Conservation (phyloP, 2,797 vertebrate species). For the Periophthalmus magnuspinnatus region DNA sequence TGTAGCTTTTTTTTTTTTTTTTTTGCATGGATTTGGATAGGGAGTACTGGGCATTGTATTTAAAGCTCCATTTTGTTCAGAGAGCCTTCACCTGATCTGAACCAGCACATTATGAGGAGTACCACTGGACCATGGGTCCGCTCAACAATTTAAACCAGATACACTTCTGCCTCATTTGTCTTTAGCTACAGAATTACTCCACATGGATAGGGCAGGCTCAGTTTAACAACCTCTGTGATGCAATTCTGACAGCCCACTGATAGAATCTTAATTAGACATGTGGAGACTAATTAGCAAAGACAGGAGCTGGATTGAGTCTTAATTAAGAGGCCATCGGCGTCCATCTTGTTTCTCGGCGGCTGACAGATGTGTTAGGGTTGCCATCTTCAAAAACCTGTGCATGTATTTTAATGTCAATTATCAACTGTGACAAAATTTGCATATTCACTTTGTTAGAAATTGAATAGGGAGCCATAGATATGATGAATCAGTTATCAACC, state of each 20-base stretch:
- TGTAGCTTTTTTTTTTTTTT: no score
- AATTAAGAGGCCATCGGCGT: slow-evolving; percentile 57
- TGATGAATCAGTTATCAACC: no score
- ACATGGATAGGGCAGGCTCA: slow-evolving; percentile 11
- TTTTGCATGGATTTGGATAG: no score
- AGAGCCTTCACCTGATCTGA: no score
- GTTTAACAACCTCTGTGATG: slow-evolving; percentile 31
- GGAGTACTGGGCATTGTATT: no score
- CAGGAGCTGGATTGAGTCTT: slow-evolving; percentile 54
- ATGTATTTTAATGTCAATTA: background rate
- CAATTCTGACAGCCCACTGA: slow-evolving; percentile 35
- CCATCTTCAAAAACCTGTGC: background rate
- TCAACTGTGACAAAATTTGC: background rate
- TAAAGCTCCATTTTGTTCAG: no score
- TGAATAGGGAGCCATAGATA: no score
- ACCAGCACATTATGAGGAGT: no score
- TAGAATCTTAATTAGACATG: slow-evolving; percentile 65
- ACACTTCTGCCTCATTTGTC: slow-evolving; percentile 22
- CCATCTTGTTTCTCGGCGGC: slow-evolving; percentile 32
- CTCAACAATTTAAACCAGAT: background rate
- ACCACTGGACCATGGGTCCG: slow-evolving; percentile 19
- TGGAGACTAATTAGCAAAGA: slow-evolving; percentile 62
- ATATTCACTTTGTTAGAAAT: background rate
- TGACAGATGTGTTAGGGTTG: slow-evolving; percentile 17
- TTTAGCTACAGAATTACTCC: background rate